These are phyloP conservation scores for Oligia strigilis DNA, from an alignment of 2,888 invertebrate genomes.

Conservation along the genomic window DNA sequence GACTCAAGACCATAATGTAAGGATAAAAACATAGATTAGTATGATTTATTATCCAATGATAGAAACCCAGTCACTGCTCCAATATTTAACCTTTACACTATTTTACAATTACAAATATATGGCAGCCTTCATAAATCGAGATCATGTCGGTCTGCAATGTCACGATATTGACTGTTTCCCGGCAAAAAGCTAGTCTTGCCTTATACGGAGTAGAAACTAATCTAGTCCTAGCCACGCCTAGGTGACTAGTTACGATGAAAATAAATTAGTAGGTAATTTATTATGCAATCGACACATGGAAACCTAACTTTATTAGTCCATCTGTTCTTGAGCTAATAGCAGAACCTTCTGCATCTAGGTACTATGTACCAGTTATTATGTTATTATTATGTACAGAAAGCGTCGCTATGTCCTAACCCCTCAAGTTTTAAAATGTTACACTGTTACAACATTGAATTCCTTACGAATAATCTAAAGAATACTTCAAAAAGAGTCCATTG, in stretches of 20 bases:
- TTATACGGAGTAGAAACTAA: slow-evolving; percentile 61
- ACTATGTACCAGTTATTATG: no score
- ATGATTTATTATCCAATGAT: slow-evolving; percentile 44
- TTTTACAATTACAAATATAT: slow-evolving; percentile 28
- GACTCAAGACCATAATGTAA: not conserved
- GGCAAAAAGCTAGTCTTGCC: slow-evolving; percentile 61
- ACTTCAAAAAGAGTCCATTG: no score
- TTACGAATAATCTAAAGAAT: no score
- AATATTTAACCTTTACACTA: slow-evolving; percentile 57
- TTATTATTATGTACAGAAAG: no score
- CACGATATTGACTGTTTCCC: slow-evolving; percentile 62
- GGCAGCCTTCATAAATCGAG: slow-evolving; percentile 58
- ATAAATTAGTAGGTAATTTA: slow-evolving; percentile 33
- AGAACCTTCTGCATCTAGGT: not conserved
- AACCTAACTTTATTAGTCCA: not conserved
- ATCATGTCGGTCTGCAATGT: slow-evolving; percentile 54
- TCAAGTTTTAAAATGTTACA: no score
- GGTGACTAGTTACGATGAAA: slow-evolving; percentile 35
- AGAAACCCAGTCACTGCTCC: slow-evolving; percentile 50
- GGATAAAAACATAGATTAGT: not conserved
- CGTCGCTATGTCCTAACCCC: no score
- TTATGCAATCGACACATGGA: slow-evolving; percentile 30
- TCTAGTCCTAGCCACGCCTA: slow-evolving; percentile 59
- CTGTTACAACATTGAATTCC: no score
- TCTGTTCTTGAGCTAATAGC: slow-evolving; percentile 13